Base-by-base conservation (phyloP, 2,797 vertebrate genomes). In the Pogonophryne albipinna region DNA sequence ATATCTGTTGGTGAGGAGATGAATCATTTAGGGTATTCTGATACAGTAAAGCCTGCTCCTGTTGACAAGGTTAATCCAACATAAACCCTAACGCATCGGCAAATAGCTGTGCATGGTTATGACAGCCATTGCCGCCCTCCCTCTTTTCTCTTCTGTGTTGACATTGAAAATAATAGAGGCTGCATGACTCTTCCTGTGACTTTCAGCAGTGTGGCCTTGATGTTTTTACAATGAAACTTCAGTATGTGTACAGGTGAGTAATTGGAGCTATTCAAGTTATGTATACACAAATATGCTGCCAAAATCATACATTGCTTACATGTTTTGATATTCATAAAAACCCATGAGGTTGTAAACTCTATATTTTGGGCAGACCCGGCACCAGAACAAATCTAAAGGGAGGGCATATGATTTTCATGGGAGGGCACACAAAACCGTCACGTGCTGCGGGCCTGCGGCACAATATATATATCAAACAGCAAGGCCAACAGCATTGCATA, bases 101-200 rank as follows among this genome's bases (percentile, higher is more conserved):
- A 50, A 38, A 50, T 64, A 45, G 42, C 17, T 49, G 46, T 50
- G 6, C 17, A 34, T 4, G 17, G 16, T 5, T 17, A 19, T 63
- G 12, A 19, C 23, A 38, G 19, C 8, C 4, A 14, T 45, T 10
- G 41, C 41, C 6, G 12, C 58, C 58, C 41, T 60, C 41, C 1
- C 20, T 61, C 61, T 63, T 16, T 12, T 31, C 23, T 0, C 44
- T 23, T 1, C 59, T 34, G 34, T 34, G 6, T 6, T 17, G 20
- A 58, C 19, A 45, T 31, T 62, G 10, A 62, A 62, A n/a, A n/a
- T 23, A 49, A 20, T 44, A 8, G n/a, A 60, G 23, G 59, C 59
- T 10, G 20, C 7, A 34, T 34, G 34, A 34, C 34, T 34, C 23
- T 27, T 27, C 34, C 42, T 12, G 44, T 3, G 17, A 49, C 6